Evolutionary conservation across 1,140 invertebrate genomes (phyloP).

Genomic region (Macrotrachela quadricornifera): DNA sequence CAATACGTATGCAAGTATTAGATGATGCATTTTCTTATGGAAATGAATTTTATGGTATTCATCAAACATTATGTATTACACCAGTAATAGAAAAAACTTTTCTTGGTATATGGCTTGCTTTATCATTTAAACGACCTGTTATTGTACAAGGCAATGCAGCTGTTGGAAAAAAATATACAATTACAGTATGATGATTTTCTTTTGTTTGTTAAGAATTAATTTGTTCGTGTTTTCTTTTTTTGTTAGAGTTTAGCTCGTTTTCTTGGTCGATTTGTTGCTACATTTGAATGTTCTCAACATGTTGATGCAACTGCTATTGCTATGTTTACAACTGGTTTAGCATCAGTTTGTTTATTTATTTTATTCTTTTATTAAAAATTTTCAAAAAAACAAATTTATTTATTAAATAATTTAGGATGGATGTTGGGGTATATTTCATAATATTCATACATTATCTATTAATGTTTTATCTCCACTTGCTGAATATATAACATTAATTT

Average conservation of each 20-base stretch:
- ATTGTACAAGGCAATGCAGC: constrained; percentile 19
- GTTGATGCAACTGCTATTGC: constrained; percentile 16
- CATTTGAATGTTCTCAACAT: constrained; percentile 19
- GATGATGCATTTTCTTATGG: constrained; percentile 22
- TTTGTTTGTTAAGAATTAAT: background rate
- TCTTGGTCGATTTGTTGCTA: constrained; percentile 19
- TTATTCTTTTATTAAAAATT: background rate
- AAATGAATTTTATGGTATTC: constrained; percentile 27
- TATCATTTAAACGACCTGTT: constrained; percentile 16
- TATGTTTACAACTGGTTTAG: constrained; percentile 23
- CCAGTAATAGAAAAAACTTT: constrained; percentile 25
- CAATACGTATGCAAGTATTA: constrained; percentile 16
- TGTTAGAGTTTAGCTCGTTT: constrained; percentile 23
- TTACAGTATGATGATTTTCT: constrained; percentile 15
- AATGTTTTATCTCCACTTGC: constrained; percentile 21
- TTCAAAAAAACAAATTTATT: background rate
- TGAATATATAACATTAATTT: constrained; percentile 18
- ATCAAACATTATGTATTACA: constrained; percentile 18
- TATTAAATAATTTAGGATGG: constrained; percentile 20
- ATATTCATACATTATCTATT: constrained; percentile 17
- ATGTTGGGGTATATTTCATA: constrained; percentile 28
- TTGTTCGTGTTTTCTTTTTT: background rate
- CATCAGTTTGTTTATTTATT: constrained; percentile 21
- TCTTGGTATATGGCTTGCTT: constrained; percentile 22
- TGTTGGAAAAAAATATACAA: constrained; percentile 25